Evolutionary conservation across 1,140 invertebrate species (phyloP), one percentile per base, ranked within the genome.

Genomic region (Eriosoma lanigerum): DNA sequence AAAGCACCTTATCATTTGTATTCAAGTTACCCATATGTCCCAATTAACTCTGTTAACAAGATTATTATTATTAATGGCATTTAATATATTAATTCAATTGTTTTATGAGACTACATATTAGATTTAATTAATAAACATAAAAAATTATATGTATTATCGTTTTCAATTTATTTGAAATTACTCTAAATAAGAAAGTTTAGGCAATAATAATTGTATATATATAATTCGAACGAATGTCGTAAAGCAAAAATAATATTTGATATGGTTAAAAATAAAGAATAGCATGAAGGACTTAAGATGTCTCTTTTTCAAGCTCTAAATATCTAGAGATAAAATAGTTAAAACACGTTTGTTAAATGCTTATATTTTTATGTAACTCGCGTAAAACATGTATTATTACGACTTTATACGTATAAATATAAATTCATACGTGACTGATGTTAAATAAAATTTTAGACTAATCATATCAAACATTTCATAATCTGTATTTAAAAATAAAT

Each of bases 331-430:
- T 64, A 24, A 5, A 13, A 46, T 6, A 46, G 38, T 48, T 48
- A 48, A 48, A 68, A 24, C 64, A 68, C 64, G 64, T 68, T 15
- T 38, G 44, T 38, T 44, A 12, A n/a, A n/a, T n/a, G n/a, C n/a
- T 1, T 46, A 44, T 44, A 66, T 66, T 38, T 21, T 12, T 1
- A 3, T 24, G 21, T 24, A 46, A 48, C 46, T 68, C 38, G 21
- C 21, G 19, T 44, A 13, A 3, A 66, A n/a, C 17, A n/a, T 32
- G 32, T 8, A 44, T 44, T 38, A 19, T n/a, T 62, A n/a, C 32
- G 60, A 62, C 32, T 62, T 17, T 44, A 24, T 68, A 68, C 8
- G 32, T 38, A 38, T 38, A 38, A 8, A 38, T 38, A 38, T 38
- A 38, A 38, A 38, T 38, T 38, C 8, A 38, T 38, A 38, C 64